Percentiles rank a stretch among this genome's conserved stretches.
Conservation (phyloP, 2,113 vertebrate genomes). For the Chaenogobius annularis region DNA sequence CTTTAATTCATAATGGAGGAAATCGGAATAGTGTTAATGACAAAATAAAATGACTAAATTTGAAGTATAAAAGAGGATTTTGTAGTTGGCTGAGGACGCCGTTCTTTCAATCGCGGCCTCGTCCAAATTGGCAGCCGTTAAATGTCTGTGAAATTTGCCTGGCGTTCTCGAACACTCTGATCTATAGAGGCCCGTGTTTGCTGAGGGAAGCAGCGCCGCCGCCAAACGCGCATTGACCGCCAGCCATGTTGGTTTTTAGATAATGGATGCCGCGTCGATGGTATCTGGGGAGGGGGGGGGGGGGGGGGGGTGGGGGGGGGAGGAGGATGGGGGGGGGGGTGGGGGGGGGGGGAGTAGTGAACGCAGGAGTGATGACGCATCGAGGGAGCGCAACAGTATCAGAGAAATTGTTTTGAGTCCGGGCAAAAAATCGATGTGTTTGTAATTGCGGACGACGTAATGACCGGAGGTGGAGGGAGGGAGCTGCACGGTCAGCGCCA, state of each 20-base stretch:
- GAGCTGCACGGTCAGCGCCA: not conserved
- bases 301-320: no score
- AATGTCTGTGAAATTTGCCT: not conserved
- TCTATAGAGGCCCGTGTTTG: not conserved
- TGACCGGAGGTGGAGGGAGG: not conserved
- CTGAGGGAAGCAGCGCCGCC: constrained; percentile 24
- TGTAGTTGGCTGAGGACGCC: not conserved
- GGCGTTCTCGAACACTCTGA: not conserved
- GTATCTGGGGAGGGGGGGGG: no score
- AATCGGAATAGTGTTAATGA: no score
- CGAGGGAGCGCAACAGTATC: not conserved
- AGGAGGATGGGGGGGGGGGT: no score
- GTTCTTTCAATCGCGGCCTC: not conserved
- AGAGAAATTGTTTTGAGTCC: no score
- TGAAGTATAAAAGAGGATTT: no score
- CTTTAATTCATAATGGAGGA: no score
- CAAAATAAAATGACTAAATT: no score
- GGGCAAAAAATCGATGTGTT: not conserved
- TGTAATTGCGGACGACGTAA: not conserved
- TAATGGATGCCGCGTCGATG: no score
- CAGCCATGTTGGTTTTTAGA: constrained; percentile 38
- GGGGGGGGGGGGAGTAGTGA: no score
- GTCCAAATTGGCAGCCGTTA: not conserved
- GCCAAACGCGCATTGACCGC: constrained; percentile 38
- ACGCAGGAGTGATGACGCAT: not conserved